Conservation (phyloP, 2,113 vertebrate species). For the Otis tarda region DNA sequence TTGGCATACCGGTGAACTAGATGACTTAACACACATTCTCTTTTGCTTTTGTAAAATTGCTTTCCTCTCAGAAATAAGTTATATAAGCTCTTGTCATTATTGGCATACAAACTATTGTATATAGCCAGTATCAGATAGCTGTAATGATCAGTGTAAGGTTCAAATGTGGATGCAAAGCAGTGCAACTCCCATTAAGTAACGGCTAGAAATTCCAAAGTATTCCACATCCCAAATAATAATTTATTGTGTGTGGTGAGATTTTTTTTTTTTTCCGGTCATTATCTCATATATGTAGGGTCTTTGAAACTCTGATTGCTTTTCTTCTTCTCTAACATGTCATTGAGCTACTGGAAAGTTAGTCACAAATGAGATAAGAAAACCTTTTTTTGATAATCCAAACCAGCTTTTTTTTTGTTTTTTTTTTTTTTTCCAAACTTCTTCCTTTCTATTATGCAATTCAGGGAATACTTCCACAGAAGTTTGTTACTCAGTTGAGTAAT, state of each 20-base stretch:
- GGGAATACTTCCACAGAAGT: background rate
- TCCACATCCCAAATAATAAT: background rate
- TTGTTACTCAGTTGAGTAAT: background rate
- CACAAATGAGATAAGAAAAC: background rate
- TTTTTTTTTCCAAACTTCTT: background rate
- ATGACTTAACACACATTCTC: background rate
- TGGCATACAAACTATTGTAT: background rate
- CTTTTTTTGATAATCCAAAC: background rate
- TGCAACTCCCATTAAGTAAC: background rate
- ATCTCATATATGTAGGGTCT: background rate
- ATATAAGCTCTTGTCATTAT: background rate
- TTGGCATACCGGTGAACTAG: background rate
- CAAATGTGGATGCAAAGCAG: background rate
- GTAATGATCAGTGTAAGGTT: background rate
- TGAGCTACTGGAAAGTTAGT: background rate
- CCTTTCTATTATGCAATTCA: background rate
- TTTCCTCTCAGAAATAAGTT: background rate
- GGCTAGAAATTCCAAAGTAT: background rate
- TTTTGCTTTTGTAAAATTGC: background rate
- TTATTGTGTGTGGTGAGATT: background rate
- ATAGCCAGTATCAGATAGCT: fast-evolving
- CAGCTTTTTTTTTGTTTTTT: too few species aligned
- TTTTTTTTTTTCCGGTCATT: background rate
- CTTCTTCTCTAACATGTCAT: background rate
- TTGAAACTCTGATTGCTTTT: background rate